Base-by-base conservation (phyloP, 1,140 invertebrate genomes). In the Elysia chlorotica region DNA sequence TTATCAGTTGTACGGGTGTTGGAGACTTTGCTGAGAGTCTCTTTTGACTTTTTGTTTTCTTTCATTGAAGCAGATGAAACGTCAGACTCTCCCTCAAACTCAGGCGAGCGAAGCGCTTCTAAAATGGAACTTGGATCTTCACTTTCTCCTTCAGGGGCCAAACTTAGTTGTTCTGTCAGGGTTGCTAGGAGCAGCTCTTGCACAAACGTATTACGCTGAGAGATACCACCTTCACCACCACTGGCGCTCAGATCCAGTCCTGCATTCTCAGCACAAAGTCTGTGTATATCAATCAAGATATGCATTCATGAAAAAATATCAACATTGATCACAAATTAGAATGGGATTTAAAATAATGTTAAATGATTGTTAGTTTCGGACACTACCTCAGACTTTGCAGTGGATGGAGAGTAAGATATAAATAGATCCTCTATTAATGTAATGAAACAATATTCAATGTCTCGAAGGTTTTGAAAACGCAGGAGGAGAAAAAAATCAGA, bases 131-230 rank as follows among this genome's bases (percentile, higher is more conserved):
- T 75, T 14, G 78, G 67, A 53, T 77, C 77, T 23, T 78, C 77
- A 69, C 74, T 70, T 38, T 65, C 67, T 28, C 74, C 74, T 38
- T 82, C 78, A 3, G 74, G 68, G 41, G 70, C 68, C 62, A 81
- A 71, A 53, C 81, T 74, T 65, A 85, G 73, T 56, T 85, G 79
- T 68, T 88, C 85, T 41, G 89, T 89, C 78, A 93, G 84, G 35
- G 91, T 91, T 36, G 90, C 89, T 67, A 93, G 85, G 37, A 93
- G 87, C 65, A 93, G 83, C 86, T 93, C 92, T 79, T 92, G 91
- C 61, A 92, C 89, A 88, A 93, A 93, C 23, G 92, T 80, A 82
- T 91, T 92, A 74, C 90, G 88, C 82, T 92, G 91, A 68, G 91
- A 90, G 78, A 89, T 89, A 75, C 92, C 90, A 73, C 88, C 87